These are phyloP conservation scores for Stomatorhinus ivindoensis DNA, from an alignment of 2,113 vertebrate species.

Conservation along the genomic window DNA sequence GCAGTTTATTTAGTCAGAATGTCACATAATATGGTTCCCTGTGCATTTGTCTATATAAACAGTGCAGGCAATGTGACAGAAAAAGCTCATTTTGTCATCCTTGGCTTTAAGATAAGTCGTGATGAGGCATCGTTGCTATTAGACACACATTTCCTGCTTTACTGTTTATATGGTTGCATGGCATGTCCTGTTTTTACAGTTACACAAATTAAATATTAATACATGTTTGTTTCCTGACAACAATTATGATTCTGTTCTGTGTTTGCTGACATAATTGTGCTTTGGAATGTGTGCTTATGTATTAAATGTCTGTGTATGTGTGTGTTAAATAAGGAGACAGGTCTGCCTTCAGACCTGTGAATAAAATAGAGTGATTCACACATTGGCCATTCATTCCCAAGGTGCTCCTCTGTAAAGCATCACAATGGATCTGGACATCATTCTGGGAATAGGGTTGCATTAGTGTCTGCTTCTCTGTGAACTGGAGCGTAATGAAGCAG, in stretches of 20 bases:
- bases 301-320: background rate
- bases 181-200: background rate
- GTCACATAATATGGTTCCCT: background rate
- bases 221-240: background rate
- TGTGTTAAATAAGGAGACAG: background rate
- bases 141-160: background rate
- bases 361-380: background rate
- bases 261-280: background rate
- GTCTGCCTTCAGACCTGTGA: background rate
- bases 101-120: background rate
- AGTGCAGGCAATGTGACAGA: background rate
- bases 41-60: background rate
- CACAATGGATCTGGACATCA: background rate
- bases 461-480: background rate
- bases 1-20: background rate
- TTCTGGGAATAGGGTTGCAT: background rate
- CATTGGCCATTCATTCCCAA: background rate
- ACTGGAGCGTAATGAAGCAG: background rate
- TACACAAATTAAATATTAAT: slow-evolving; percentile 1
- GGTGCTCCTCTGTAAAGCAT: background rate
- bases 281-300: background rate
- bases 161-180: background rate
- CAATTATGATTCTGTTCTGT: background rate
- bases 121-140: background rate
- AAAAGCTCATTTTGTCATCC: background rate